Evolutionary conservation across 2,797 vertebrate species (phyloP), one percentile per base, ranked within the genome.

Genomic region (Platalea minor): DNA sequence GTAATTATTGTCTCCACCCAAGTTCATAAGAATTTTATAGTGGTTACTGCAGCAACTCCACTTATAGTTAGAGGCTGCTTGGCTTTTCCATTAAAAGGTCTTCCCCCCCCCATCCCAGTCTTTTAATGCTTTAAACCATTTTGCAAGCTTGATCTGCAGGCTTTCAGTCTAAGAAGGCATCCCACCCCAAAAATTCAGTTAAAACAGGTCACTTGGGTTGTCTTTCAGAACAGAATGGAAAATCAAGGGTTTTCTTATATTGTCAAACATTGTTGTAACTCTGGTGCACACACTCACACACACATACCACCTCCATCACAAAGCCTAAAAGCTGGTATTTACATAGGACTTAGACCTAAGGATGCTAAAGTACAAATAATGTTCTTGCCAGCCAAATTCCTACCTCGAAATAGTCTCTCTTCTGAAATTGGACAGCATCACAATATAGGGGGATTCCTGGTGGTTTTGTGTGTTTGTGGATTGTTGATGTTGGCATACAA

Each of bases 1-100:
- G 86, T 97, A 94, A 96, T 95, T 96, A 95, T 57, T 65, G 91
- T 72, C 96, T 94, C 97, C 97, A 95, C 97, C 97, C 97, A 89
- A 69, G 79, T 84, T 67, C 59, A 54, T 75, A 88, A 90, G 94
- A 85, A 94, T 96, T 97, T 94, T 95, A 51, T 63, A 46, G 85
- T 61, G 82, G 88, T 77, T 95, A 35, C 93, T 96, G 75, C 64
- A 51, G 85, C 70, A 73, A 41, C 83, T 82, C 39, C 91, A 81
- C 88, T 89, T 41, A 81, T 28, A 45, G 54, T 84, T 53, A 39
- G 89, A 96, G 92, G 63, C 88, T 65, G 59, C 68, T 89, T 60
- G 75, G 67, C 85, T 92, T 87, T 85, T 70, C 76, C 92, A 39
- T 65, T 73, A 39, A 88, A 96, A 94, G 29, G 7, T 76, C 51